Evolutionary conservation across 2,888 invertebrate genomes (phyloP).

Genomic region (Drosophila quinaria): DNA sequence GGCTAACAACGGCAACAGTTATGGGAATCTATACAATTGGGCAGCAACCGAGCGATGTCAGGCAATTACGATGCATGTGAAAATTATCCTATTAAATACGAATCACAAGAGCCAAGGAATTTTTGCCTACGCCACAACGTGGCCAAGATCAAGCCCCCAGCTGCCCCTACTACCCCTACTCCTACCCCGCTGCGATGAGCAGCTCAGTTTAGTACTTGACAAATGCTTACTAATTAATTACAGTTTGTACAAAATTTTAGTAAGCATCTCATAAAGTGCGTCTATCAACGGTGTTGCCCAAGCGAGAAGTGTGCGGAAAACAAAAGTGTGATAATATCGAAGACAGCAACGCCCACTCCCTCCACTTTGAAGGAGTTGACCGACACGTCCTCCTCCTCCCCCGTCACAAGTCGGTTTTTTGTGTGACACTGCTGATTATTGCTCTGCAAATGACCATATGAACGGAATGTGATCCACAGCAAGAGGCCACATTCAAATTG

Average conservation of each 20-base stretch:
- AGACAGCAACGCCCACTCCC: slow-evolving; percentile 41
- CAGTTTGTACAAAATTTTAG: slow-evolving; percentile 86
- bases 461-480: slow-evolving; percentile 19
- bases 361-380: slow-evolving; percentile 23
- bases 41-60: slow-evolving; percentile 41
- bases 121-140: slow-evolving; percentile 30
- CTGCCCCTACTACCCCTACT: neutral
- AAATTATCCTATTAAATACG: slow-evolving; percentile 83
- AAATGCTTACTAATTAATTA: slow-evolving; percentile 86
- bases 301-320: slow-evolving; percentile 71
- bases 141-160: neutral
- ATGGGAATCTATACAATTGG: slow-evolving; percentile 22
- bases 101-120: slow-evolving; percentile 63
- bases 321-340: slow-evolving; percentile 71
- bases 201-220: slow-evolving; percentile 84
- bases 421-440: slow-evolving; percentile 24
- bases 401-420: neutral
- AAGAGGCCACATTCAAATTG: slow-evolving; percentile 45
- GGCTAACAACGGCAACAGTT: slow-evolving; percentile 20
- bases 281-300: slow-evolving; percentile 61
- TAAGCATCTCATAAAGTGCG: slow-evolving; percentile 83
- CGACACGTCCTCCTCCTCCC: neutral
- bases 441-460: slow-evolving; percentile 7
- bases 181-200: neutral
- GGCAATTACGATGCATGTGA: slow-evolving; percentile 81